phyloP scores from a whole-genome alignment of 2,797 vertebrate genomes.

The Artibeus lituratus region DNA sequence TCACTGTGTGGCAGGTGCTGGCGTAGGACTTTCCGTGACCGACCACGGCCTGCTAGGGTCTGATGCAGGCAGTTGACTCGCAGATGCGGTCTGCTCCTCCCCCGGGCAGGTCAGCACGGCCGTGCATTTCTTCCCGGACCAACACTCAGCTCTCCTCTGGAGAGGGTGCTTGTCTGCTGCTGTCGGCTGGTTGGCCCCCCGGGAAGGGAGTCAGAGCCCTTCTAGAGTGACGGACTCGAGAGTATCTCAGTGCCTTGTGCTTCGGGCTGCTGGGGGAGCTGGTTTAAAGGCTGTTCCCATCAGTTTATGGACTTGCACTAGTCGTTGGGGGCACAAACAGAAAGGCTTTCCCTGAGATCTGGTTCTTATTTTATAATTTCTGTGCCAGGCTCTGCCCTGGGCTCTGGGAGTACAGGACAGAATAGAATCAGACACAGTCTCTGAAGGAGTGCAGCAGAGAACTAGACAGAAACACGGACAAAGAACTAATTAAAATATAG shows the following conservation, averaged over 20 bases:
- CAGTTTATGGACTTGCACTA: background rate
- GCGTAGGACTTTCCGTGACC: background rate
- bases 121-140: background rate
- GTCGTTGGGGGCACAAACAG: background rate
- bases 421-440: background rate
- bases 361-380: background rate
- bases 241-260: background rate
- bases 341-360: background rate
- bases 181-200: background rate
- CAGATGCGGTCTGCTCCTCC: background rate
- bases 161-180: background rate
- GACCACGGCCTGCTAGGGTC: background rate
- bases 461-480: background rate
- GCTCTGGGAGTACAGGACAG: background rate
- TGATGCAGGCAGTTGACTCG: background rate
- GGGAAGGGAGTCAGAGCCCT: background rate
- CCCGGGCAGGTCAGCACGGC: background rate
- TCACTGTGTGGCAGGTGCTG: background rate
- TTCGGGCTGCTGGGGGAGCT: background rate
- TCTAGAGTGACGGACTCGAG: background rate
- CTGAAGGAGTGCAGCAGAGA: background rate
- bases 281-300: background rate
- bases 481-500: background rate
- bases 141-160: background rate
- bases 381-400: slow-evolving; percentile 20